Base-by-base conservation (phyloP, 2,113 vertebrate genomes). In the Triplophysa siluroides region DNA sequence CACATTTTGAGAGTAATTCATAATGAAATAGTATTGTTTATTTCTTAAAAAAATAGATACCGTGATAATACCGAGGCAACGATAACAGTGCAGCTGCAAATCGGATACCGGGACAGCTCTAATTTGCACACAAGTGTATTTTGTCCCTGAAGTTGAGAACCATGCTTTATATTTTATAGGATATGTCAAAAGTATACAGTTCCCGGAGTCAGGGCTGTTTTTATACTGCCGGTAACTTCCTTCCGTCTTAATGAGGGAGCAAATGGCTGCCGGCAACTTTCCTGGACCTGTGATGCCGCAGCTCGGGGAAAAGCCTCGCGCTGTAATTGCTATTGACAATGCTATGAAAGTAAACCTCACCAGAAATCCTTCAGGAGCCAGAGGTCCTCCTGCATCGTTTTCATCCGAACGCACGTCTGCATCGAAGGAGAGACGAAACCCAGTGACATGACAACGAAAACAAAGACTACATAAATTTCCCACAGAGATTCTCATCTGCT, bases 301-400 rank as follows among this genome's bases (percentile, higher is more conserved):
- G 83, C 85, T 84, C 75, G 81, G 86, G 61, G 87, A 88, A 90
- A 90, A 91, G 78, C 85, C 50, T 85, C 65, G 78, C 75, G 78
- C 84, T 71, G 86, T 90, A 89, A 91, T 91, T 88, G 89, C 87
- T 92, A 91, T 91, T 91, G 91, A 91, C 88, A 90, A 64, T 87
- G 64, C 78, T 84, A 86, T 88, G 89, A 86, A 84, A 83, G 81
- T 84, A 86, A 90, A 83, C 80, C 79, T 83, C 81, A 79, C 81
- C 85, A 79, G 52, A 66, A 72, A 80, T 88, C 83, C 84, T 81
- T 45, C 72, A 66, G 76, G 80, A 86, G 79, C 80, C 60, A 45
- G 78, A 74, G 41, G 54, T 58, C 52, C 58, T 80, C 74, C 26
- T 4, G 65, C 60, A 52, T 80, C 56, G 47, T 81, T 26, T 72